Evolutionary conservation across 2,113 vertebrate species (phyloP).

Genomic region (Stegastes partitus): DNA sequence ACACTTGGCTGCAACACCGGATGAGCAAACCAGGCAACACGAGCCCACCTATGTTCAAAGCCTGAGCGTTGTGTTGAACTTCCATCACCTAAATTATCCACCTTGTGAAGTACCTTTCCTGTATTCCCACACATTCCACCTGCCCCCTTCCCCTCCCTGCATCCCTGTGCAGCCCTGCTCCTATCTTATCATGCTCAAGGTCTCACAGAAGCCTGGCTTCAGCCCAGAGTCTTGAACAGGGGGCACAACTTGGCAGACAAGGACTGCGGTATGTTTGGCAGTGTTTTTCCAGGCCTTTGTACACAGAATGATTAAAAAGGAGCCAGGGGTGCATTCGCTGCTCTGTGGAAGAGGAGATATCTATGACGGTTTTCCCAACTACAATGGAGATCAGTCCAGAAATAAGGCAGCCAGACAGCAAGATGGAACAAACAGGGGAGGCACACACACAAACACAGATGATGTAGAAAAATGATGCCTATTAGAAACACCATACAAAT

Average conservation of each 20-base stretch:
- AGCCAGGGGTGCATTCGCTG: conserved; percentile 35
- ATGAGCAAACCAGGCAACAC: not conserved
- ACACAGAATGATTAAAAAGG: conserved; percentile 67
- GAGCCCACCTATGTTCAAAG: conserved; percentile 32
- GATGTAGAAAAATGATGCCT: not conserved
- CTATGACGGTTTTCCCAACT: conserved; percentile 34
- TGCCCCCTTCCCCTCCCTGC: not conserved
- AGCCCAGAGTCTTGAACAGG: conserved; percentile 72
- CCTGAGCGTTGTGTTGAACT: conserved; percentile 24
- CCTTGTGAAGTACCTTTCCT: conserved; percentile 51
- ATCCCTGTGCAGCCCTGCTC: conserved; percentile 52
- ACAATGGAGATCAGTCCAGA: conserved; percentile 28
- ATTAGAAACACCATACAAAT: not conserved
- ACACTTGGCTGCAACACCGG: conserved; percentile 14
- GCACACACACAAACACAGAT: conserved; percentile 15
- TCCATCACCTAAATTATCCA: conserved; percentile 39
- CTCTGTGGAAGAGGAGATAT: conserved; percentile 34
- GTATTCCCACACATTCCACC: conserved; percentile 70
- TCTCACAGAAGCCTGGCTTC: conserved; percentile 77
- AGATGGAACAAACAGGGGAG: conserved; percentile 1
- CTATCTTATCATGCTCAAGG: conserved; percentile 80
- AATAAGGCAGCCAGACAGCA: conserved; percentile 20
- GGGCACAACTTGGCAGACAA: conserved; percentile 75
- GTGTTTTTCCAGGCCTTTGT: conserved; percentile 78
- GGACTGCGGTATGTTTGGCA: conserved; percentile 71